These are phyloP conservation scores for Platyscapa corneri DNA, from an alignment of 1,140 invertebrate genomes.

Conservation along the genomic window DNA sequence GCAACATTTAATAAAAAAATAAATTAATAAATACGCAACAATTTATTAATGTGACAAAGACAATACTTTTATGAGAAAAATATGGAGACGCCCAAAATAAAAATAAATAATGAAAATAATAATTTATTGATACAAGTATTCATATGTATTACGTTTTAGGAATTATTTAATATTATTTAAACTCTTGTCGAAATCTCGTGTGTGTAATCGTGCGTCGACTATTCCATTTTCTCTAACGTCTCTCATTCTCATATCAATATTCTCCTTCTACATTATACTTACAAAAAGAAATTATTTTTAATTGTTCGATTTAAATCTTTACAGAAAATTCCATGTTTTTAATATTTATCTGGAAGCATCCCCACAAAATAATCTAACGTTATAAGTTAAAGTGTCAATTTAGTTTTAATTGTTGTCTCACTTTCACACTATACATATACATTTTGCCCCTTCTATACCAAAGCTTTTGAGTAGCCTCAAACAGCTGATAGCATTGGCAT, in stretches of 20 bases:
- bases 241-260: background rate
- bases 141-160: background rate
- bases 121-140: background rate
- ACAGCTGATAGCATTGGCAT: constrained; percentile 32
- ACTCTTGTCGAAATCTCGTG: background rate
- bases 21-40: background rate
- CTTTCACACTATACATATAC: background rate
- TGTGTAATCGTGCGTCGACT: background rate
- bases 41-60: background rate
- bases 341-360: background rate
- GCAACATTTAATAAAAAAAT: background rate
- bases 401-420: background rate
- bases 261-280: background rate
- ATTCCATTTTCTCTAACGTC: background rate
- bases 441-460: constrained; percentile 29
- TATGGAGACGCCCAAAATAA: background rate
- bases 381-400: background rate
- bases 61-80: background rate
- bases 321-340: background rate
- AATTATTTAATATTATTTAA: background rate
- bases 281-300: background rate
- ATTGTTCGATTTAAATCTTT: background rate
- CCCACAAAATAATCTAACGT: background rate
- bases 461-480: background rate
- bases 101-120: background rate